A percentile compares a stretch with the other conserved stretches of the same genome.
phyloP scores from a whole-genome alignment of 2,113 vertebrate genomes.

The Brienomyrus longianalis region DNA sequence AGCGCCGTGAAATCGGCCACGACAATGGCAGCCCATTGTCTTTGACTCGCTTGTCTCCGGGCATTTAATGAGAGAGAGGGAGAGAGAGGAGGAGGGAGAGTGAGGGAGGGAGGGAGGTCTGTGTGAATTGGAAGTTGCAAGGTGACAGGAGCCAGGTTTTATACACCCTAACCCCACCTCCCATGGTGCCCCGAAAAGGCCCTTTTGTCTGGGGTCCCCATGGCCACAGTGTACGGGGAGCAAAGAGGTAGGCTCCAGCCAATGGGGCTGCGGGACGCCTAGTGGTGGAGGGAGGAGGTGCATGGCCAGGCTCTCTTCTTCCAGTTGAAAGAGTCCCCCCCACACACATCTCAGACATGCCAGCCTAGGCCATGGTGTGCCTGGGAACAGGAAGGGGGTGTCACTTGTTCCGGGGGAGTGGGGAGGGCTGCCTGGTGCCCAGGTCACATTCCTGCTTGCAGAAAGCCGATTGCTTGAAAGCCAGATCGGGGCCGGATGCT shows the following conservation, averaged over 20 bases:
- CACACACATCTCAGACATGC: neutral
- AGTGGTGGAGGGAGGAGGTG: neutral
- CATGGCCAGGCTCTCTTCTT: neutral
- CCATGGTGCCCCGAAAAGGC: neutral
- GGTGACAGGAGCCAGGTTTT: neutral
- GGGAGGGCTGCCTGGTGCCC: neutral
- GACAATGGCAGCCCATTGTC: constrained; percentile 7
- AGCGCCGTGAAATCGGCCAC: constrained; percentile 6
- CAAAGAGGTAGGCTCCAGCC: neutral
- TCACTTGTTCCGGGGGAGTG: neutral
- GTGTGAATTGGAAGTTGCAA: neutral
- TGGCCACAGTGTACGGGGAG: neutral
- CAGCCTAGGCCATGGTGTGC: neutral
- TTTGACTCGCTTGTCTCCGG: neutral
- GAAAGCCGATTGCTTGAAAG: neutral
- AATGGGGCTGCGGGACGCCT: neutral
- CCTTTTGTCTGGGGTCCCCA: neutral
- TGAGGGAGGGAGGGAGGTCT: neutral
- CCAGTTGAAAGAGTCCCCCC: neutral
- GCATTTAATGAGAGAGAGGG: constrained; percentile 11
- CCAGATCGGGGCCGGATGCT: neutral
- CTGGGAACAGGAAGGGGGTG: neutral
- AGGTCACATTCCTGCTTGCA: neutral
- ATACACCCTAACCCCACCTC: neutral
- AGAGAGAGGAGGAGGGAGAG: constrained; percentile 31